Percentiles rank a stretch among this genome's conserved stretches.
phyloP scores from a whole-genome alignment of 2,888 invertebrate genomes.

The Caradrina clavipalpis region DNA sequence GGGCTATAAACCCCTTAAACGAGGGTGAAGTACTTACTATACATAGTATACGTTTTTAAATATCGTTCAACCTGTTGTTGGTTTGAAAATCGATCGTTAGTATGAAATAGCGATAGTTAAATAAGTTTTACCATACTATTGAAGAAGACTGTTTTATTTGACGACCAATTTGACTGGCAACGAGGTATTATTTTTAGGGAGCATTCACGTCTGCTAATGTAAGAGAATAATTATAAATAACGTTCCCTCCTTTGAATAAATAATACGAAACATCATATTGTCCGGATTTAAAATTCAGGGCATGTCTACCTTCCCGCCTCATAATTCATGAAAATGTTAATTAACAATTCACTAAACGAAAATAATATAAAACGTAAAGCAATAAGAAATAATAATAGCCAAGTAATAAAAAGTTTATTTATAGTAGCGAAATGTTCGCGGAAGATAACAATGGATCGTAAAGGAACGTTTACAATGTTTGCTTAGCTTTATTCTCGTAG shows the following conservation, averaged over 20 bases:
- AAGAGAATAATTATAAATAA: slow-evolving; percentile 6
- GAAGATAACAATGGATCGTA: slow-evolving; percentile 48
- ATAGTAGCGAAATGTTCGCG: slow-evolving; percentile 38
- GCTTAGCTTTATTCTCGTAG: slow-evolving; percentile 54
- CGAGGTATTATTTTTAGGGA: slow-evolving; percentile 3
- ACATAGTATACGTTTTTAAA: slow-evolving; percentile 14
- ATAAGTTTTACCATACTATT: slow-evolving; percentile 13
- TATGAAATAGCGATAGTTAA: slow-evolving; percentile 11
- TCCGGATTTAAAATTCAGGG: slow-evolving; percentile 15
- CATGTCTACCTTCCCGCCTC: background rate
- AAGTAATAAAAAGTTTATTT: slow-evolving; percentile 44
- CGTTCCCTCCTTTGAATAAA: slow-evolving; percentile 14
- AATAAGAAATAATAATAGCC: slow-evolving; percentile 30
- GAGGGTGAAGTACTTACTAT: slow-evolving; percentile 18
- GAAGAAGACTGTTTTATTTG: slow-evolving; percentile 10
- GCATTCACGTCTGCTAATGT: slow-evolving; percentile 1
- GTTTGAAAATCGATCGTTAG: slow-evolving; percentile 28
- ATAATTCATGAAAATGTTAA: slow-evolving; percentile 14
- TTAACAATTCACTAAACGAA: slow-evolving; percentile 28
- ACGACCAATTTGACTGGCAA: slow-evolving; percentile 7
- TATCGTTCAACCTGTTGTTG: slow-evolving; percentile 23
- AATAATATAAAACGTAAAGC: slow-evolving; percentile 23
- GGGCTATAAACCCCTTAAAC: slow-evolving; percentile 28
- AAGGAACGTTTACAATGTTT: slow-evolving; percentile 52
- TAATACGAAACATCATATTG: background rate